Base-by-base conservation (phyloP, 2,888 invertebrate genomes). In the Griposia aprilina region DNA sequence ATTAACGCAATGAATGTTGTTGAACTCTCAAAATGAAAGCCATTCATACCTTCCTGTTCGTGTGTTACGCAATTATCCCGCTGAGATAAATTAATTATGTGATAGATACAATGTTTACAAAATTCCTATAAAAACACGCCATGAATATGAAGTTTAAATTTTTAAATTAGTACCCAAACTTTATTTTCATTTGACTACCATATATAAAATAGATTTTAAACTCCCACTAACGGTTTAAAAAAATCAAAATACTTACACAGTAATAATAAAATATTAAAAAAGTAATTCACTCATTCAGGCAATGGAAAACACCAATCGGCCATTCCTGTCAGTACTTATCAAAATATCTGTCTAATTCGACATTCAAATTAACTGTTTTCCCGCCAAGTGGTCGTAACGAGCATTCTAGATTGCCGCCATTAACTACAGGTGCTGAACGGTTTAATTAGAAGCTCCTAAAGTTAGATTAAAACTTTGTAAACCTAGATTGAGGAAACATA, bases 341-440 rank as follows among this genome's bases (percentile, higher is more conserved):
- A 71, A 60, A 73, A 73, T 68, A 65, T 63, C 59, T 20, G 23
- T 66, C 62, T 15, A 73, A 82, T 79, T 86, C 60, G 59, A 78
- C n/a, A 73, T 81, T 79, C 57, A 74, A 86, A 84, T 77, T 30
- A 82, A 63, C 76, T 60, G 71, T 70, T 81, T 74, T 63, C 69
- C 65, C 82, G 55, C 78, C 85, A 50, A 78, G 23, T 75, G 87
- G 79, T 63, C 76, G n/a, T 78, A 86, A 87, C 85, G 87, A 87
- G 62, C 76, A 45, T 63, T 70, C 71, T 67, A 48, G 80, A 84
- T 83, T 50, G 66, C 80, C 57, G 67, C 67, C 84, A 83, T 84
- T 84, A 83, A 67, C 26, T 70, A 67, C 84, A 84, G 84, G 84
- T 84, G 84, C 75, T 79, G 75, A 84, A 70, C 63, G 66, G 20